Evolutionary conservation across 2,113 vertebrate species (phyloP).

Genomic region (Procapra przewalskii): DNA sequence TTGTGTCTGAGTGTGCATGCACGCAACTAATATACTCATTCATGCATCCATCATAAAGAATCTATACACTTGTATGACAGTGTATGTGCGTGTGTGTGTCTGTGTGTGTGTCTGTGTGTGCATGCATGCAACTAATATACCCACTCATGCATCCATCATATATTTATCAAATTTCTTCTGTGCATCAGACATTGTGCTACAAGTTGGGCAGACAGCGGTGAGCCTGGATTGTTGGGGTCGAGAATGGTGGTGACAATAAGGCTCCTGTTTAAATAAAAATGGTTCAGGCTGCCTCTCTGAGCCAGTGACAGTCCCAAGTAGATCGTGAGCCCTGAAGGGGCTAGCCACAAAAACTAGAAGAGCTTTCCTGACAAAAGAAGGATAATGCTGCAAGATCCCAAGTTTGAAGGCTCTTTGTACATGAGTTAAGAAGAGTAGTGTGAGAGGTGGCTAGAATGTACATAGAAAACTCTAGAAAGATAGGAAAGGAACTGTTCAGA

Average conservation of each 20-base stretch:
- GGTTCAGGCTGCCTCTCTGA: background rate
- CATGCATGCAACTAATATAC: background rate
- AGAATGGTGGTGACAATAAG: background rate
- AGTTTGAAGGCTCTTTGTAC: background rate
- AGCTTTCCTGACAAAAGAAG: background rate
- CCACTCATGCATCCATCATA: background rate
- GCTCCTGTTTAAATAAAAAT: background rate
- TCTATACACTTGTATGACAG: no score
- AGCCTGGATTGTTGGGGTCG: background rate
- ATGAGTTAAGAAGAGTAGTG: background rate
- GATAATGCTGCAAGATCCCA: background rate
- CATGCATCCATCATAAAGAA: no score
- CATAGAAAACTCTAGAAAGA: background rate
- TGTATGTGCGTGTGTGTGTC: no score
- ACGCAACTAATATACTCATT: no score
- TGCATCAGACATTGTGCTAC: background rate
- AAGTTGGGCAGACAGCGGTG: background rate
- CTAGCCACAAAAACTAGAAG: background rate
- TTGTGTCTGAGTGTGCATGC: no score
- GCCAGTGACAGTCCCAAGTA: background rate
- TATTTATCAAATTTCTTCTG: background rate
- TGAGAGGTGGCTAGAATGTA: background rate
- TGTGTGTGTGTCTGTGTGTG: no score
- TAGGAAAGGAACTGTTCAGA: background rate
- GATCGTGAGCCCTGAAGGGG: background rate